phyloP scores from a whole-genome alignment of 2,888 invertebrate species.

The Nyleta sp. region DNA sequence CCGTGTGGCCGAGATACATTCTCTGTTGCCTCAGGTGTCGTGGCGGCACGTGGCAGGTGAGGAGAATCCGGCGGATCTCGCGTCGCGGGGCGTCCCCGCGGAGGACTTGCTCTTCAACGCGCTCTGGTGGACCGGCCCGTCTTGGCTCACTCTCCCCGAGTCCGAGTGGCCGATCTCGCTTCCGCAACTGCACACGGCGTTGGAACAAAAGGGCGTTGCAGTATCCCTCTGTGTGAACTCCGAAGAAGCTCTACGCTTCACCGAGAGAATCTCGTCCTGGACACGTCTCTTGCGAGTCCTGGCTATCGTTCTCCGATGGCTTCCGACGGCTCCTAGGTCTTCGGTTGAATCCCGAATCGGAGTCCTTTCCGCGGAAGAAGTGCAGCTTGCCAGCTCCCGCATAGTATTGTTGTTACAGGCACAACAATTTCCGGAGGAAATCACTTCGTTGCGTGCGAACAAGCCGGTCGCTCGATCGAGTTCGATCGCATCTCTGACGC shows the following conservation, averaged over 20 bases:
- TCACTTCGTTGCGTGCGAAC: no score
- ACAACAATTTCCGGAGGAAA: no score
- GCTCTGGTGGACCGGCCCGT: neutral
- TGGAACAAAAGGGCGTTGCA: neutral
- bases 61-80: slow-evolving; percentile 1
- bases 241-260: no score
- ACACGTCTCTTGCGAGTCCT: no score
- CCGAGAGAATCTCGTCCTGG: no score
- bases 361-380: no score
- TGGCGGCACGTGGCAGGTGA: neutral
- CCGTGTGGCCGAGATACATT: neutral
- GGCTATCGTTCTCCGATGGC: no score
- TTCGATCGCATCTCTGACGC: neutral
- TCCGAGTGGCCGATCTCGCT: neutral
- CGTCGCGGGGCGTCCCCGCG: neutral
- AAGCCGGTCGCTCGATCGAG: neutral
- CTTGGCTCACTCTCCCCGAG: neutral
- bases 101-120: neutral
- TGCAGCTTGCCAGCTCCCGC: no score
- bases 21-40: neutral
- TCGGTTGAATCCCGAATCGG: no score
- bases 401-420: no score
- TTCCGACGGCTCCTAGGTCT: no score
- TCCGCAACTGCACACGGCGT: neutral
- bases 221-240: no score